A percentile compares a stretch with the other conserved stretches of the same genome.
Conservation (phyloP, 2,113 vertebrate genomes). For the Callaeas wilsoni region DNA sequence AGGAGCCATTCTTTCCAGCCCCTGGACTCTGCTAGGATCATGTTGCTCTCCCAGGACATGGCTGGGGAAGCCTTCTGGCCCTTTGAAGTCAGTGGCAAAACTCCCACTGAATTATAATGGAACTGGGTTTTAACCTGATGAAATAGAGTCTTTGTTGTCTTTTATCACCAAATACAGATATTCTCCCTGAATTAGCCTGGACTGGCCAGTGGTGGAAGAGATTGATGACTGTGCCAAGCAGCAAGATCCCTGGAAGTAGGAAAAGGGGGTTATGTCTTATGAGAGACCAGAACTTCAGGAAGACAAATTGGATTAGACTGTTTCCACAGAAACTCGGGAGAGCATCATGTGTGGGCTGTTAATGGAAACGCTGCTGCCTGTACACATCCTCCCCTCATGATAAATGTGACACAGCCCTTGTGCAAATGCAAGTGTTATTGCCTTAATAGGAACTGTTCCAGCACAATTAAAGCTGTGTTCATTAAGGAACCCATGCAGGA, state of each 20-base stretch:
- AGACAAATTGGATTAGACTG: neutral
- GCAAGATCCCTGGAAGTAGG: neutral
- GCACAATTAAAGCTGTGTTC: neutral
- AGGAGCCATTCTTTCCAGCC: neutral
- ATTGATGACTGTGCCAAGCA: neutral
- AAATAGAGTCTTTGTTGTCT: neutral
- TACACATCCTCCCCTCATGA: neutral
- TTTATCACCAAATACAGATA: constrained; percentile 2
- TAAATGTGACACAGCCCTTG: neutral
- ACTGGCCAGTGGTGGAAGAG: neutral
- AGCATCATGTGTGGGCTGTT: neutral
- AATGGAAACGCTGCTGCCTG: neutral
- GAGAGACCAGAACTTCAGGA: neutral
- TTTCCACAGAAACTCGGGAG: neutral
- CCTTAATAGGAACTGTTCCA: neutral
- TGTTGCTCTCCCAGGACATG: neutral
- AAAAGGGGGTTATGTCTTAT: neutral
- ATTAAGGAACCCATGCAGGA: neutral
- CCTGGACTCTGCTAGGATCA: neutral
- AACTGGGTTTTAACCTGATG: constrained; percentile 1
- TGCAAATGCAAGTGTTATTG: neutral
- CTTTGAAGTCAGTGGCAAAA: constrained; percentile 34
- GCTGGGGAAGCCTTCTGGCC: neutral
- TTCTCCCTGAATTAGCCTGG: neutral
- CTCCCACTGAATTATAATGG: neutral